These are phyloP conservation scores for Orussus abietinus DNA, from an alignment of 1,140 invertebrate species.

Conservation along the genomic window DNA sequence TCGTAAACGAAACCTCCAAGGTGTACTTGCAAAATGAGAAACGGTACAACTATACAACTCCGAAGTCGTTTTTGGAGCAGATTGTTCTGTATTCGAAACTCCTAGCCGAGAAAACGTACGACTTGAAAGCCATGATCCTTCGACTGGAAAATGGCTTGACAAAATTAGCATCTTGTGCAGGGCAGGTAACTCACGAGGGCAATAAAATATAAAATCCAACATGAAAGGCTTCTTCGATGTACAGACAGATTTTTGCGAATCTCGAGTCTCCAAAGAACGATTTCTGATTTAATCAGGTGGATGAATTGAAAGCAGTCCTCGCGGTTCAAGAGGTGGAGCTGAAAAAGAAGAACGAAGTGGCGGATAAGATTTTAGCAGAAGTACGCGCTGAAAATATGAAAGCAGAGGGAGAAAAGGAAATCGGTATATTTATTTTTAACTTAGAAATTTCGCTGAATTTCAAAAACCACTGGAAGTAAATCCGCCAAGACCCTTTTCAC, in stretches of 20 bases:
- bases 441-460: background rate
- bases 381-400: conserved; percentile 88
- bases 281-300: conserved; percentile 50
- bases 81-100: conserved; percentile 85
- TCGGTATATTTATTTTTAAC: conserved; percentile 53
- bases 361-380: conserved; percentile 83
- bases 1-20: conserved; percentile 82
- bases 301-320: conserved; percentile 70
- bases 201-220: background rate
- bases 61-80: conserved; percentile 93
- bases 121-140: conserved; percentile 73
- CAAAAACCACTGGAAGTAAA: background rate
- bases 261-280: conserved; percentile 1
- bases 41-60: conserved; percentile 94
- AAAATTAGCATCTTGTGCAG: conserved; percentile 77
- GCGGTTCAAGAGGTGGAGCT: conserved; percentile 86
- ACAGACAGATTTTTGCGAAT: too few relatives aligned
- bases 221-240: background rate
- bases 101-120: conserved; percentile 70
- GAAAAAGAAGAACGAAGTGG: conserved; percentile 84
- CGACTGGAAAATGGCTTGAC: conserved; percentile 84
- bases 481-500: too few relatives aligned
- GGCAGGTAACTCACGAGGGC: conserved; percentile 69
- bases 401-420: conserved; percentile 81
- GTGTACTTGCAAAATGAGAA: conserved; percentile 80